Evolutionary conservation across 1,140 invertebrate genomes (phyloP), one percentile per base, ranked within the genome.

Genomic region (Trachymyrmex cornetzi): DNA sequence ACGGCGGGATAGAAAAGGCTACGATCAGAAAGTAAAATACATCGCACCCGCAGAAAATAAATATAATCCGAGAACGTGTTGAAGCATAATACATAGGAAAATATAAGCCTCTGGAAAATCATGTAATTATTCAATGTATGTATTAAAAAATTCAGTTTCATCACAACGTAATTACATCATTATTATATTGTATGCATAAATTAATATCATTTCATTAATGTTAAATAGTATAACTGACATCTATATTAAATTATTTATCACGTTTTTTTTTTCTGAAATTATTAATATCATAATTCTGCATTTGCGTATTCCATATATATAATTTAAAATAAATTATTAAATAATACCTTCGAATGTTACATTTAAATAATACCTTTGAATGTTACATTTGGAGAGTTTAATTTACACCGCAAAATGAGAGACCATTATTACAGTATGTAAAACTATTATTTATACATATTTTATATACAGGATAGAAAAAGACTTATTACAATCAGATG

Each of bases 11-110:
- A 72, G 89, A 90, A 79, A 85, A 59, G 80, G 64, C 61, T 61
- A 27, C 80, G 61, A 88, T 87, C 63, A 77, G 74, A 64, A 77
- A 69, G 38, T 81, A 66, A 88, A 90, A 90, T 77, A 64, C 74
- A 89, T 86, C 34, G 38, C 55, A n/a, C n/a, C 24, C 55, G 19
- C 69, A n/a, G 38, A 84, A 74, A 84, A 84, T 84, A 84, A 84
- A 84, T 84, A 84, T 84, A 84, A 74, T 82, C 67, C 38, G 27
- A 61, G 19, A 74, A 11, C 14, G 38, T 24, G 55, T 61, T 22
- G 34, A 44, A 50, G 9, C 1, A 27, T 72, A 57, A n/a, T 50
- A 48, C 14, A 19, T 16, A 24, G 12, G 19, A n/a, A 66, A 71
- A 69, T n/a, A 22, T 67, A 53, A 24, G 3, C 16, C 3, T 9